Percentiles rank a stretch among this genome's conserved stretches.
phyloP scores from a whole-genome alignment of 2,113 vertebrate species.

The Paralichthys olivaceus region DNA sequence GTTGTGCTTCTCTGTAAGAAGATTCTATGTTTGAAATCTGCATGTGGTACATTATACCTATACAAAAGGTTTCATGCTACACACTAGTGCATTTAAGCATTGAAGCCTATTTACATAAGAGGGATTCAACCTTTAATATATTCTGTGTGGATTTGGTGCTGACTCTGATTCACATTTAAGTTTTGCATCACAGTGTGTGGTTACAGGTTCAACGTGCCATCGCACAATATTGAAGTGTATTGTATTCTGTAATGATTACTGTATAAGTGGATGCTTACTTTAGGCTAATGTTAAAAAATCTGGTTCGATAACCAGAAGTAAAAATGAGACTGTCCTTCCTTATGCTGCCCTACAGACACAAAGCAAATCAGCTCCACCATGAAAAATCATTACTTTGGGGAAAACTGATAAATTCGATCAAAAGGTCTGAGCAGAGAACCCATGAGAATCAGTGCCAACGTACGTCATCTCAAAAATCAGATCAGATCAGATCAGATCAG shows the following conservation, averaged over 20 bases:
- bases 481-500: conserved; percentile 14
- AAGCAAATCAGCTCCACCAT: conserved; percentile 11
- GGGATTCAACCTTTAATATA: conserved; percentile 2
- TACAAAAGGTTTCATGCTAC: neutral
- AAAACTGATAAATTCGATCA: conserved; percentile 36
- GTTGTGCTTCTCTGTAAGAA: neutral
- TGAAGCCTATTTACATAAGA: neutral
- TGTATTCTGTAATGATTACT: conserved; percentile 30
- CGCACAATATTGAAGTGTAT: conserved; percentile 25
- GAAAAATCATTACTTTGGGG: conserved; percentile 25
- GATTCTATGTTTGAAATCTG: neutral
- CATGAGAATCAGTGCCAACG: neutral
- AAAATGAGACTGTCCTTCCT: conserved; percentile 34
- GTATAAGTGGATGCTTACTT: conserved; percentile 39
- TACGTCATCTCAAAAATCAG: neutral
- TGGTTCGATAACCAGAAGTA: conserved; percentile 37
- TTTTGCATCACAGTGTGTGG: conserved; percentile 24
- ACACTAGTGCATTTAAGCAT: neutral
- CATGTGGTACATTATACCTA: neutral
- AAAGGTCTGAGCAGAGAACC: conserved; percentile 16
- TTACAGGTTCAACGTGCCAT: conserved; percentile 28
- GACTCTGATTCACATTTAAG: conserved; percentile 23
- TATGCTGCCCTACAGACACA: conserved; percentile 22
- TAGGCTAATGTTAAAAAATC: conserved; percentile 38
- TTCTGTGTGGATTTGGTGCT: conserved; percentile 10